Conservation (phyloP, 1,140 invertebrate species). For the Atopsyche davidsoni region DNA sequence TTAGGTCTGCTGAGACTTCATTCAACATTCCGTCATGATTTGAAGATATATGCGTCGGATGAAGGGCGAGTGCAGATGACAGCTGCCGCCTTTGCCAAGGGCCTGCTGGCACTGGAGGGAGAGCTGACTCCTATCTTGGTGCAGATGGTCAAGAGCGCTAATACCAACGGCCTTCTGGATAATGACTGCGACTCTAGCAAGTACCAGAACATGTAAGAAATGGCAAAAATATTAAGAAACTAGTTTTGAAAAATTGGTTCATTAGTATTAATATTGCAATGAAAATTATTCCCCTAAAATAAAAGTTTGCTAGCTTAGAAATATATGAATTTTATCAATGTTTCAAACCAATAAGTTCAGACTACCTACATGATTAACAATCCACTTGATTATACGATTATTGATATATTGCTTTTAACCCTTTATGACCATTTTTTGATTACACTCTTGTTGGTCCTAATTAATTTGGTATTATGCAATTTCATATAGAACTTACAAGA, state of each 20-base stretch:
- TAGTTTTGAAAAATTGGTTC: neutral
- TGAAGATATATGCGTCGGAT: constrained; percentile 99
- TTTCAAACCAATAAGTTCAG: too few species aligned
- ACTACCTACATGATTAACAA: too few species aligned
- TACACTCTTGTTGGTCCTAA: too few species aligned
- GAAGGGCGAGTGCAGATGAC: constrained; percentile 99
- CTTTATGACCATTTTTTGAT: too few species aligned
- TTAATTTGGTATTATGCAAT: too few species aligned
- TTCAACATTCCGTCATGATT: constrained; percentile 96
- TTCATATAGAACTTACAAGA: too few species aligned
- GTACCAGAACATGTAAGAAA: constrained; percentile 85
- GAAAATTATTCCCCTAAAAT: too few species aligned
- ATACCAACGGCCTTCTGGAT: constrained; percentile 96
- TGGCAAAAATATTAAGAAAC: too few species aligned
- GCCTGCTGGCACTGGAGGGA: constrained; percentile 92
- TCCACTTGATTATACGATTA: too few species aligned
- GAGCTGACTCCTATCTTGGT: constrained; percentile 98
- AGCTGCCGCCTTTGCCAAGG: constrained; percentile 98
- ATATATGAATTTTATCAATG: too few species aligned
- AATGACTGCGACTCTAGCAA: constrained; percentile 97
- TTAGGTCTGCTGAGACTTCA: constrained; percentile 89
- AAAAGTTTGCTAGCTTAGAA: too few species aligned
- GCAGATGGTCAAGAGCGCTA: constrained; percentile 99
- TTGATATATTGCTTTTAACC: too few species aligned
- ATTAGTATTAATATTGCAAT: neutral